These are phyloP conservation scores for Opisthograptis luteolata DNA, from an alignment of 2,888 invertebrate species.

Conservation along the genomic window DNA sequence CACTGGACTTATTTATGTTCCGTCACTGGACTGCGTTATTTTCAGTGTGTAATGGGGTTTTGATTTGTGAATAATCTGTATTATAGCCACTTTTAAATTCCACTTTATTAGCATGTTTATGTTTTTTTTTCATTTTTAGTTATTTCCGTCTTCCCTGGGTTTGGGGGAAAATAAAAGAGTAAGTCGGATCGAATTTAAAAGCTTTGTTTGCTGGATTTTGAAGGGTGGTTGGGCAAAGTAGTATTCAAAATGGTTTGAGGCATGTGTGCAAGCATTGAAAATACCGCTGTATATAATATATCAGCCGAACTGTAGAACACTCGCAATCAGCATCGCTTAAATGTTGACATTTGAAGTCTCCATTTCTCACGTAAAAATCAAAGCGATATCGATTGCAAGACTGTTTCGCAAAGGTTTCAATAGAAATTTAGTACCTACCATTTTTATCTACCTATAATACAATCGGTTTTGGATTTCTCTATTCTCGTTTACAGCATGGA, in stretches of 20 bases:
- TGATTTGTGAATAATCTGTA: constrained; percentile 16
- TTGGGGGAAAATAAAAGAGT: constrained; percentile 77
- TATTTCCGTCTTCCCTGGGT: constrained; percentile 74
- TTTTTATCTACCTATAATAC: constrained; percentile 19
- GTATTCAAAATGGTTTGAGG: constrained; percentile 41
- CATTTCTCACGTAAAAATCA: too few relatives aligned
- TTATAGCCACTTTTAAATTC: constrained; percentile 22
- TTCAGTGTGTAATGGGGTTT: constrained; percentile 19
- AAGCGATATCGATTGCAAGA: too few relatives aligned
- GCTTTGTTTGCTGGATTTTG: constrained; percentile 69
- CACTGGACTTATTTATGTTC: too few relatives aligned
- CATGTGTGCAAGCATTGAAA: constrained; percentile 44
- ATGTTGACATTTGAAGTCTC: too few relatives aligned
- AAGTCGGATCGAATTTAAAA: constrained; percentile 63
- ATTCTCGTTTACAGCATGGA: constrained; percentile 27
- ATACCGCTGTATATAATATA: constrained; percentile 27
- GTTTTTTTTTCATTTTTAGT: constrained; percentile 76
- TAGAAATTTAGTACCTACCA: constrained; percentile 25
- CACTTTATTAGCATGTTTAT: constrained; percentile 41
- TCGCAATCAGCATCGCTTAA: too few relatives aligned
- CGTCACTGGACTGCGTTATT: too few relatives aligned
- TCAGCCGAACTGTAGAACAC: too few relatives aligned
- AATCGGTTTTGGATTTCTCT: constrained; percentile 27
- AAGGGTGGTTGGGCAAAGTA: constrained; percentile 54
- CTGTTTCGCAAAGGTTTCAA: constrained; percentile 10